Percentiles rank a stretch among this genome's conserved stretches.
Evolutionary conservation across 2,888 invertebrate species (phyloP).

Genomic region (Oligia latruncula): DNA sequence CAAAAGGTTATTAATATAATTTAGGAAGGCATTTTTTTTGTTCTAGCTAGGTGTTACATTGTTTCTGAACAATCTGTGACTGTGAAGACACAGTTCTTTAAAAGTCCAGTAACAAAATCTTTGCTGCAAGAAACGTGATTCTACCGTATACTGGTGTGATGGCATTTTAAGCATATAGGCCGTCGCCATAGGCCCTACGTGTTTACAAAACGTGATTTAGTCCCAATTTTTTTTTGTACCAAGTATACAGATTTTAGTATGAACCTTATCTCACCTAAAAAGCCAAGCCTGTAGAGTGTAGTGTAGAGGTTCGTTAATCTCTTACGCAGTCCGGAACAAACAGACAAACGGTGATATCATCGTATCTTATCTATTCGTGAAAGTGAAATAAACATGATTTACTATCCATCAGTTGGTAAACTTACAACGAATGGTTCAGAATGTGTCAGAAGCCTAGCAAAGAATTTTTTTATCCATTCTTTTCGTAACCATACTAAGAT

Average conservation of each 20-base stretch:
- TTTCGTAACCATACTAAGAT: not conserved
- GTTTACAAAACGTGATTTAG: conserved; percentile 8
- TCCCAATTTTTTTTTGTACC: not conserved
- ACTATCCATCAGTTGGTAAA: conserved; percentile 34
- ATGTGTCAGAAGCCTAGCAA: not conserved
- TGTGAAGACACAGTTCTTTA: too few relatives aligned
- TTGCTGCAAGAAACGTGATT: conserved; percentile 2
- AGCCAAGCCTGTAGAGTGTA: not conserved
- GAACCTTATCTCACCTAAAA: conserved; percentile 27
- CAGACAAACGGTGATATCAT: conserved; percentile 44
- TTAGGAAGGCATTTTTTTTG: too few relatives aligned
- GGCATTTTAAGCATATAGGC: not conserved
- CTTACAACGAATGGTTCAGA: not conserved
- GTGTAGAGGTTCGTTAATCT: conserved; percentile 35
- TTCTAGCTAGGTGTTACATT: too few relatives aligned
- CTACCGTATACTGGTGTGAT: not conserved
- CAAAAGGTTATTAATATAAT: too few relatives aligned
- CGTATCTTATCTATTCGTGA: conserved; percentile 52
- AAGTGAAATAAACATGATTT: conserved; percentile 33
- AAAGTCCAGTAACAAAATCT: not conserved
- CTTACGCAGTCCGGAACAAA: conserved; percentile 43
- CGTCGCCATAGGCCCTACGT: not conserved
- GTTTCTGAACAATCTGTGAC: too few relatives aligned
- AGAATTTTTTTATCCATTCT: not conserved
- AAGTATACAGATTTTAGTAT: conserved; percentile 20